These are phyloP conservation scores for Falcunculus frontatus DNA, from an alignment of 2,113 vertebrate genomes.

Conservation along the genomic window DNA sequence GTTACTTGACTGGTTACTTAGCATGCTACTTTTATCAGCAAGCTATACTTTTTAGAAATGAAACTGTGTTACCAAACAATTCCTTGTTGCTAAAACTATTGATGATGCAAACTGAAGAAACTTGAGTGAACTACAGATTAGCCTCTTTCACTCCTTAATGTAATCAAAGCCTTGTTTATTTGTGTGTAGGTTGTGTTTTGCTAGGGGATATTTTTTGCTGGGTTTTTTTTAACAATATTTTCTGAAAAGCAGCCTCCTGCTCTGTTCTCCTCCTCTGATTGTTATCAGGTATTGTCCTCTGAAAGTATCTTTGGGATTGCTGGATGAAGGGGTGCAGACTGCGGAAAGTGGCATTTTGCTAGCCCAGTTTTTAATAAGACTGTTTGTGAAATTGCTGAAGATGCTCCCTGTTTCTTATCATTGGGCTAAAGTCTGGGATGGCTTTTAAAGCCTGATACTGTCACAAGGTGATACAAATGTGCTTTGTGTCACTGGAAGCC, in stretches of 20 bases:
- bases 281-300: not conserved
- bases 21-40: constrained; percentile 43
- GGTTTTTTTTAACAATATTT: not conserved
- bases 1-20: constrained; percentile 27
- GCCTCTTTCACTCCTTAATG: not conserved
- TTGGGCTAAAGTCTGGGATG: not conserved
- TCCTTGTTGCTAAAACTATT: constrained; percentile 48
- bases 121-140: constrained; percentile 38
- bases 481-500: not conserved
- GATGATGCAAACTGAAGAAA: not conserved
- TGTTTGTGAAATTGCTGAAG: not conserved
- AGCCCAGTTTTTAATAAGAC: not conserved
- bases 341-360: not conserved
- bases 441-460: not conserved
- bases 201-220: not conserved
- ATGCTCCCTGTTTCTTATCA: not conserved
- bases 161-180: not conserved
- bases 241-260: not conserved
- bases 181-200: not conserved
- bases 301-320: not conserved
- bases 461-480: not conserved
- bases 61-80: not conserved
- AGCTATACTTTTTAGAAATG: not conserved
- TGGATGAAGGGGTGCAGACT: not conserved
- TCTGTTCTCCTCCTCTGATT: not conserved